Evolutionary conservation across 2,888 invertebrate species (phyloP), one percentile per base, ranked within the genome.

Genomic region (Bedellia somnulentella): DNA sequence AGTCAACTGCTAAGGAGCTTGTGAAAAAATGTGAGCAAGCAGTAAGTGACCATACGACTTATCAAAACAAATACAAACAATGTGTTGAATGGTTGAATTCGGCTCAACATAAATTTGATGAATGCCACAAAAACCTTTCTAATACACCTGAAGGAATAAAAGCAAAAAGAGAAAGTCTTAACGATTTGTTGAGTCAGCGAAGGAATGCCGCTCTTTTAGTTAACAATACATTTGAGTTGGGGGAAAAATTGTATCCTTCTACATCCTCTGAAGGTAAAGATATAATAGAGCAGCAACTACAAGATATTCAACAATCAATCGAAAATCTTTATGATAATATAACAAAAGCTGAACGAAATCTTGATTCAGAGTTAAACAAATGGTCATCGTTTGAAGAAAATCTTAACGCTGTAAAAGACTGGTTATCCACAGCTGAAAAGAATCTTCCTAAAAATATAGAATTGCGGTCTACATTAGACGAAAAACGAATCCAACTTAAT

Each of bases 361-460:
- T 95, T 14, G 90, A 93, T 58, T 83, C 86, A 0, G 91, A 89
- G 62, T 80, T 93, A 32, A 84, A 84, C 27, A 84, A 89, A 43
- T 95, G 93, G 94, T 87, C 87, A 11, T 90, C 89, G 3, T 94
- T 93, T 52, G 93, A 94, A 57, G 93, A 94, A 46, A 85, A 87
- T 41, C 80, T 89, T 9, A 87, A 88, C 32, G 81, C 79, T 24
- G 83, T 95, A 15, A 81, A 86, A 44, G 78, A 78, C 30, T 95
- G 95, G 95, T 55, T 96, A 32, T 79, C 81, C 24, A 78, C 81
- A 31, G 82, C 87, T 5, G 90, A 92, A 49, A 80, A 81, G 35
- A 83, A 87, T 41, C 61, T 95, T 14, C 86, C 88, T 0, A 79
- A 81, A 31, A 89, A 93, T 41, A 82, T 93, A 23, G 87, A 89